Conservation (phyloP, 1,140 invertebrate genomes). For the Heterodera carotae region DNA sequence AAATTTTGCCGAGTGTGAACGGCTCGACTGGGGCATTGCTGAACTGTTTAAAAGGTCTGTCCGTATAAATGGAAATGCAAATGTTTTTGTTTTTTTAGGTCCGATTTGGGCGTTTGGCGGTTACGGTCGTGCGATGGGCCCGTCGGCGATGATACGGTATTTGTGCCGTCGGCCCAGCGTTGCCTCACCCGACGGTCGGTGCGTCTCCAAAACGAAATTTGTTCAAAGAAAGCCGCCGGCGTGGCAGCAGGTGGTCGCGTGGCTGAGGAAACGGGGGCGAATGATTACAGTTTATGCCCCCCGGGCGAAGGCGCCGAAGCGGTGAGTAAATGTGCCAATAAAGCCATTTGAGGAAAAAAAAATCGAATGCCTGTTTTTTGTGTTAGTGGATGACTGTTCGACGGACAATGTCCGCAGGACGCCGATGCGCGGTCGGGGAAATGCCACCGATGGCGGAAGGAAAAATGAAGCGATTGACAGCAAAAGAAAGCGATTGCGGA, state of each 20-base stretch:
- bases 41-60: not conserved
- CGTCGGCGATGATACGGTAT: conserved; percentile 31
- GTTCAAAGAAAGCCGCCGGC: not conserved
- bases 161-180: conserved; percentile 58
- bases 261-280: conserved; percentile 39
- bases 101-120: not conserved
- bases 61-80: too few relatives aligned
- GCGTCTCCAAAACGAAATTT: conserved; percentile 54
- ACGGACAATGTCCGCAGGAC: not conserved
- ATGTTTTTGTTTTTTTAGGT: not conserved
- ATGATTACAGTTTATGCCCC: conserved; percentile 57
- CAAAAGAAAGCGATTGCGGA: not conserved
- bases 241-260: too few relatives aligned
- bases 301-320: conserved; percentile 30
- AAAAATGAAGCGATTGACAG: not conserved
- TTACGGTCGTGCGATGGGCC: not conserved
- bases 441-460: conserved; percentile 30
- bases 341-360: not conserved
- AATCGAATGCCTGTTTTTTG: not conserved
- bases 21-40: conserved; percentile 2
- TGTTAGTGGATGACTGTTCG: conserved; percentile 25
- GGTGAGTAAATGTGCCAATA: not conserved
- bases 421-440: not conserved
- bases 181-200: conserved; percentile 59
- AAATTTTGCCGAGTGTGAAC: conserved; percentile 25